These are phyloP conservation scores for Chionomys nivalis DNA, from an alignment of 2,113 vertebrate species.

Conservation along the genomic window DNA sequence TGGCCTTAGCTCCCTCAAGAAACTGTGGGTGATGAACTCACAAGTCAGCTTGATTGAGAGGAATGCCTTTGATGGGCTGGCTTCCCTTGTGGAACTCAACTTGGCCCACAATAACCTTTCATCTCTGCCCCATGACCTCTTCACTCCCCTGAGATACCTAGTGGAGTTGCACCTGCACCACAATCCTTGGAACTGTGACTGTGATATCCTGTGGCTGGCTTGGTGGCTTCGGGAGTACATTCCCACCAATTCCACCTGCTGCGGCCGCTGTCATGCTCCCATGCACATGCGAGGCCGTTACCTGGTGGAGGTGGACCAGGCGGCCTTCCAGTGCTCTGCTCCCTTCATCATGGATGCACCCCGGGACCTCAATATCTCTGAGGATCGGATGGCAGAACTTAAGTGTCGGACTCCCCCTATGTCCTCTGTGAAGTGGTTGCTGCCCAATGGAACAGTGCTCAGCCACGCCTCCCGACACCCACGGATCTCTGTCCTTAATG, in stretches of 20 bases:
- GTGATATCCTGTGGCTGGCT: conserved; percentile 97
- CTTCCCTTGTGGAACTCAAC: conserved; percentile 97
- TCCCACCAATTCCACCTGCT: conserved; percentile 98
- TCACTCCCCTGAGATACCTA: conserved; percentile 94
- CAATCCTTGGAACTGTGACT: conserved; percentile 98
- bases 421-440: conserved; percentile 96
- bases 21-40: conserved; percentile 99
- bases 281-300: conserved; percentile 94
- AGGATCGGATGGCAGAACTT: conserved; percentile 95
- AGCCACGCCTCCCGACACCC: conserved; percentile 96
- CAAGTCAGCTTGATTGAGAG: conserved; percentile 95
- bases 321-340: conserved; percentile 95
- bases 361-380: conserved; percentile 96
- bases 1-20: conserved; percentile 94
- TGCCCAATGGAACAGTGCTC: conserved; percentile 96
- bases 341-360: conserved; percentile 97
- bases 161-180: conserved; percentile 98
- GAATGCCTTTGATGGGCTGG: conserved; percentile 98
- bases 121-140: conserved; percentile 97
- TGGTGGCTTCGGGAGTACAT: conserved; percentile 98
- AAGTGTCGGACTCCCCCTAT: conserved; percentile 96
- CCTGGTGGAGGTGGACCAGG: conserved; percentile 96
- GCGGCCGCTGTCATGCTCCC: conserved; percentile 96
- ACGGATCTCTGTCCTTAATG: conserved; percentile 94
- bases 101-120: conserved; percentile 98